Conservation (phyloP, 2,888 invertebrate genomes). For the Pseudococcus jackbeardsleyi region DNA sequence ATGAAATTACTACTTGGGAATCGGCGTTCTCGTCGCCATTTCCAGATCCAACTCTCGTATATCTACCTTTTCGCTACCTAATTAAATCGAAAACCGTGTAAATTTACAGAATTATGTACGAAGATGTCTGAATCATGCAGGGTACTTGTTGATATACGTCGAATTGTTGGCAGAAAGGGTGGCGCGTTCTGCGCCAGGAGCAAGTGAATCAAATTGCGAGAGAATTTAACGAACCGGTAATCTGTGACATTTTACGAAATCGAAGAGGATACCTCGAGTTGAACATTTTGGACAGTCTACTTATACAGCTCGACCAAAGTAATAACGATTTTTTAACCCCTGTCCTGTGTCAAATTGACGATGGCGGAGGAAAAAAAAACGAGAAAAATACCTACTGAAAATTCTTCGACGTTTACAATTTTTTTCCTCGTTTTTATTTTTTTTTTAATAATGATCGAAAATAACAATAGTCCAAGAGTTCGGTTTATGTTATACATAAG, state of each 20-base stretch:
- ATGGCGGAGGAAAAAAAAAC: neutral
- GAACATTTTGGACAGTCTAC: neutral
- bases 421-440: neutral
- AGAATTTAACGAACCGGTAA: neutral
- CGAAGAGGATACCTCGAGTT: neutral
- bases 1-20: neutral
- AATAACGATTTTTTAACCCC: constrained; percentile 2
- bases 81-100: neutral
- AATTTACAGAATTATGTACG: neutral
- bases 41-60: neutral
- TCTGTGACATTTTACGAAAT: neutral
- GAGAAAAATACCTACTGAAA: neutral
- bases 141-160: neutral
- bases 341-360: neutral
- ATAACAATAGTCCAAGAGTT: constrained; percentile 45
- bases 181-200: neutral
- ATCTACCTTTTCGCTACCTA: neutral
- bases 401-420: neutral
- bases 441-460: constrained; percentile 53
- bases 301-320: neutral
- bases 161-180: neutral
- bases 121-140: neutral
- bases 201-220: neutral
- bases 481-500: constrained; percentile 55
- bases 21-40: neutral